Percentiles rank a stretch among this genome's conserved stretches.
Evolutionary conservation across 1,140 invertebrate species (phyloP).

Genomic region (Lordiphosa clarofinis): DNA sequence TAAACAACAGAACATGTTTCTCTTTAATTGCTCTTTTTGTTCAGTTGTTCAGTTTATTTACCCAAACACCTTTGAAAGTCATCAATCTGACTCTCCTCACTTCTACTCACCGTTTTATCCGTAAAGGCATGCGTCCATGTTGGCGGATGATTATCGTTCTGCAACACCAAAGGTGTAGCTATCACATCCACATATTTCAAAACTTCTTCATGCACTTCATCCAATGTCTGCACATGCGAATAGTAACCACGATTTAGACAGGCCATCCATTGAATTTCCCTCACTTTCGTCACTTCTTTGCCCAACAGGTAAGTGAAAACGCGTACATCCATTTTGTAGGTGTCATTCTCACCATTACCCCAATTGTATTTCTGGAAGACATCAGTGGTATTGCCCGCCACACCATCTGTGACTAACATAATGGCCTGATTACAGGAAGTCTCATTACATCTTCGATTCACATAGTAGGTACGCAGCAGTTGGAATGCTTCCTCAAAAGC

Average conservation of each 20-base stretch:
- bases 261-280: constrained; percentile 96
- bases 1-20: too few relatives aligned
- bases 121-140: constrained; percentile 95
- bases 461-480: constrained; percentile 86
- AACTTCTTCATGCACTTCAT: constrained; percentile 96
- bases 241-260: constrained; percentile 97
- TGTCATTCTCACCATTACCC: constrained; percentile 82
- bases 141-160: constrained; percentile 87
- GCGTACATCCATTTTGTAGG: constrained; percentile 87
- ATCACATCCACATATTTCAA: constrained; percentile 95
- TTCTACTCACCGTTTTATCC: constrained; percentile 86
- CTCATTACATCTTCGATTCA: constrained; percentile 82
- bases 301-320: constrained; percentile 99
- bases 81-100: too few relatives aligned
- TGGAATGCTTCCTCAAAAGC: constrained; percentile 93
- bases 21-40: too few relatives aligned
- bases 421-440: constrained; percentile 95
- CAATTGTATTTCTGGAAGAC: constrained; percentile 94
- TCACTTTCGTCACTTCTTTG: constrained; percentile 94
- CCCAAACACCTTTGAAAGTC: too few relatives aligned
- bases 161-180: constrained; percentile 91
- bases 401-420: constrained; percentile 99
- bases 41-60: too few relatives aligned
- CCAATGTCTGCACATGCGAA: constrained; percentile 93
- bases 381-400: constrained; percentile 93